Evolutionary conservation across 1,140 invertebrate species (phyloP), one percentile per base, ranked within the genome.

Genomic region (Drosophila kepulauana): DNA sequence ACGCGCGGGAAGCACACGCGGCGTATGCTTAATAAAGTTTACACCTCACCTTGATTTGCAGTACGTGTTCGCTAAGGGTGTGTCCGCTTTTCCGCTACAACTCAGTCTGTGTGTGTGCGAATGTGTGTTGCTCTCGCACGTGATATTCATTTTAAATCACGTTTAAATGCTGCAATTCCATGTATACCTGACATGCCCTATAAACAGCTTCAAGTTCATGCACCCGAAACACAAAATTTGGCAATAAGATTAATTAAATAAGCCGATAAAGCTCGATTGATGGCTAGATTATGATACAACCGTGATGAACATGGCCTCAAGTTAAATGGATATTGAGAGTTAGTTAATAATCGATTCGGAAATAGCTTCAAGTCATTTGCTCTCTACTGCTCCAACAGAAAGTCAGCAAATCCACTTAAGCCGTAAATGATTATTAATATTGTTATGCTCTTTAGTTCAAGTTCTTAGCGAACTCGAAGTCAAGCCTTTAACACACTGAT

Each of bases 1-100:
- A 49, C 20, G 8, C 25, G 46, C 16, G 30, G 15, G 15, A 13
- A 43, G 52, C 71, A 56, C 59, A 79, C 51, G 62, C 51, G 65
- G 72, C 79, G 81, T 79, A 82, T 79, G 75, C 65, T 78, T 87
- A 82, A 86, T 87, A 87, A 82, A 68, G 75, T 82, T 82, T 70
- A 57, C 71, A 86, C 78, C 82, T 81, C 78, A 74, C 75, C 84
- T 87, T 79, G 76, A 77, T 79, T 82, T 71, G 41, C 15, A 35
- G 46, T 58, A 71, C 65, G 73, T 65, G 68, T 71, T 48, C 48
- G 46, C n/a, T 59, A 5, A 43, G 28, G 15, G 28, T 57, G 56
- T 68, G 64, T 56, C 51, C 25, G 11, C 41, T 16, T n/a, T 13
- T 13, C 20, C 41, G 1, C 38, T 41, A 11, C 38, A 8, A 41